A percentile compares a stretch with the other conserved stretches of the same genome.
Conservation (phyloP, 2,888 invertebrate species). For the Tridacna crocea region DNA sequence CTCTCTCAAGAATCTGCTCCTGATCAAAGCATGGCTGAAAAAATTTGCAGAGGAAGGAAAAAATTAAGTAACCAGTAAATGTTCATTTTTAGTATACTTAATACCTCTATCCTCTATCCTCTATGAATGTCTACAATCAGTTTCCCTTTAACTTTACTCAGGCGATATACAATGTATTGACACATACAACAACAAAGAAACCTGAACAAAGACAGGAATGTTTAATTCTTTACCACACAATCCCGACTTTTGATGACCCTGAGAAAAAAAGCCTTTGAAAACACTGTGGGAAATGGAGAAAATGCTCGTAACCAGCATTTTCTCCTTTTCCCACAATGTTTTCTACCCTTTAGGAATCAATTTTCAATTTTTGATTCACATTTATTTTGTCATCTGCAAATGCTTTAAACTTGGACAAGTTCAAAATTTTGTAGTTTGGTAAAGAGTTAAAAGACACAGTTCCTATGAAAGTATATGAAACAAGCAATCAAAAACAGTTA, state of each 20-base stretch:
- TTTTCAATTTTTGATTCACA: background rate
- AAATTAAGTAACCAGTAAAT: too few relatives aligned
- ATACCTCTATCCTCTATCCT: too few relatives aligned
- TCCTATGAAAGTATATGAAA: too few relatives aligned
- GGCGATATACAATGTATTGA: too few relatives aligned
- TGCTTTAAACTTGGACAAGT: background rate
- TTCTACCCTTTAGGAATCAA: background rate
- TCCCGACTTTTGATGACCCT: background rate
- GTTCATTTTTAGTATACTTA: too few relatives aligned
- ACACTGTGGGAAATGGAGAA: background rate
- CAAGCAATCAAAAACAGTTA: too few relatives aligned
- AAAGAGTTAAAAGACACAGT: too few relatives aligned
- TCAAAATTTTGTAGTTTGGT: background rate
- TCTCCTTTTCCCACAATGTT: constrained; percentile 1
- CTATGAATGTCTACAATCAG: too few relatives aligned
- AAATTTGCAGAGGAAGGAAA: constrained; percentile 17
- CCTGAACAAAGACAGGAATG: too few relatives aligned
- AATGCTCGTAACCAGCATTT: background rate
- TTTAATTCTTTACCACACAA: too few relatives aligned
- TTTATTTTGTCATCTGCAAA: background rate
- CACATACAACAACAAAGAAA: too few relatives aligned
- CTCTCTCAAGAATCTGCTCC: constrained; percentile 95
- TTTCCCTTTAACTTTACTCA: too few relatives aligned
- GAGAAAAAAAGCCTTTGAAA: background rate
- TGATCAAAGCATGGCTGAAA: constrained; percentile 94